These are phyloP conservation scores for Pagrus major DNA, from an alignment of 2,113 vertebrate genomes.

Conservation along the genomic window DNA sequence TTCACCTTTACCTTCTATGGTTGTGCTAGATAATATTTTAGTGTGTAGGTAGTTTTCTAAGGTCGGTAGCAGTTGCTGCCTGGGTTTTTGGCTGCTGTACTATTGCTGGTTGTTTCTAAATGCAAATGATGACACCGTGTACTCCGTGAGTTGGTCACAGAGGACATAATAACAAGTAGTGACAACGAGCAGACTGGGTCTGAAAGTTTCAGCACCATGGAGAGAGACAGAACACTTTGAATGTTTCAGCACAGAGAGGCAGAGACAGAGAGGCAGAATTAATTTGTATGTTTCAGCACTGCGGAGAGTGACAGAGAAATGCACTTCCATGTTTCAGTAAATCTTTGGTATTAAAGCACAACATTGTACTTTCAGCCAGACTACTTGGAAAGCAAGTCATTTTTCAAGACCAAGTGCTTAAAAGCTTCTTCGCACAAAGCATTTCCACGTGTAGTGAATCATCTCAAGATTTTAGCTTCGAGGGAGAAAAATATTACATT, in stretches of 20 bases:
- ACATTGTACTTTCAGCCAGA: neutral
- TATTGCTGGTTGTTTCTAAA: neutral
- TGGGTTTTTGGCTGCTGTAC: neutral
- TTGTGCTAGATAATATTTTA: neutral
- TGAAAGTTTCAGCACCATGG: slow-evolving; percentile 33
- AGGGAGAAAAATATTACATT: neutral
- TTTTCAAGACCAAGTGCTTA: neutral
- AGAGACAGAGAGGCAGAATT: neutral
- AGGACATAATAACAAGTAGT: neutral
- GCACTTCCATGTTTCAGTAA: neutral
- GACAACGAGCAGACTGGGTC: neutral
- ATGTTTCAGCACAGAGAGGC: neutral
- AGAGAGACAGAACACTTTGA: slow-evolving; percentile 4
- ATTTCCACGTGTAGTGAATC: neutral
- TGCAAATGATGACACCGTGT: neutral
- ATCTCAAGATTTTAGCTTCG: neutral
- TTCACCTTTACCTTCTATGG: too few relatives aligned
- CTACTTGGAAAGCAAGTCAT: neutral
- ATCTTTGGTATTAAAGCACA: neutral
- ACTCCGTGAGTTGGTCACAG: neutral
- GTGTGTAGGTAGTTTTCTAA: neutral
- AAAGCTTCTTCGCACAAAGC: neutral
- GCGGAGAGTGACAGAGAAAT: neutral
- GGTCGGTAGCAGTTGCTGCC: neutral
- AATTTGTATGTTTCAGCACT: neutral